Evolutionary conservation across 1,140 invertebrate species (phyloP), one percentile per base, ranked within the genome.

Genomic region (Atta colombica): DNA sequence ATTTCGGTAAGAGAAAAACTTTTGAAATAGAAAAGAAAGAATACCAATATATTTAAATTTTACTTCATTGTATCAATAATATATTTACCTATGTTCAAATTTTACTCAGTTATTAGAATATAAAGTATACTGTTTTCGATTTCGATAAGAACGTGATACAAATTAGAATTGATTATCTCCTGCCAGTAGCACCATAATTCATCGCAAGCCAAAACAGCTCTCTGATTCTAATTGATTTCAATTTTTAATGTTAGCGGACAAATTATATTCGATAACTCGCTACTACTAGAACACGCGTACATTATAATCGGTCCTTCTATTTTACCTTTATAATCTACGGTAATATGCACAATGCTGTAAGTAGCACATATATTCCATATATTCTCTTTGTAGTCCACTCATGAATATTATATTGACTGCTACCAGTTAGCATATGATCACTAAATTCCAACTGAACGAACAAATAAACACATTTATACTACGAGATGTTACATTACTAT

Each of bases 371-470:
- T 74, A 28, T 74, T 21, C 25, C n/a, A 60, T 71, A 28, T 82
- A 63, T 84, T 84, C 80, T 63, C 69, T 84, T 84, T 84, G 80
- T 51, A 63, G 39, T 84, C 25, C 25, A 31, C 18, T 21, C 69
- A 84, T 84, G 80, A 84, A 84, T 74, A 84, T 71, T 61, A 61
- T 55, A 84, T 84, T 61, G 69, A 84, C 39, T 84, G 74, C 69
- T 61, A 84, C 58, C 18, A 18, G 53, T 74, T 82, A 72, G 53
- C 25, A 10, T 45, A 71, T 51, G 21, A 72, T 82, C 35, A 74
- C 55, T 82, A 16, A 72, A 82, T 82, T 82, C 35, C 39, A 72
- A 35, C 8, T 60, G 35, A 60, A 55, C 35, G 60, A 82, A 82
- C 39, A 68, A 60, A 60, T 72, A 72, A 82, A 31, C 78, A 45